A percentile compares a stretch with the other conserved stretches of the same genome.
phyloP scores from a whole-genome alignment of 1,140 invertebrate genomes.

The Anastrepha obliqua region DNA sequence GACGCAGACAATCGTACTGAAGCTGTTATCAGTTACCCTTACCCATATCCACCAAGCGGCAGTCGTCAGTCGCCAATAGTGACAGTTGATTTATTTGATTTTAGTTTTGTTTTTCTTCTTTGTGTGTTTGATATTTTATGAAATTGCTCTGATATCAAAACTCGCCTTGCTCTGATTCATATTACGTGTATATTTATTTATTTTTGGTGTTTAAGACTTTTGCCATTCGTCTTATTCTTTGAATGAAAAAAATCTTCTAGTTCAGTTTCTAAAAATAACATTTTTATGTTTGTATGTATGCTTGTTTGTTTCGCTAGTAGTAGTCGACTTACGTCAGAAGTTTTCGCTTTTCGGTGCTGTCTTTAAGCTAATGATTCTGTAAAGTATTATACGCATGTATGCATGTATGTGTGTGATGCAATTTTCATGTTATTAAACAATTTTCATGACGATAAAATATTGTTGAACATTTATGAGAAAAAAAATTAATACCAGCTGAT shows the following conservation, averaged over 20 bases:
- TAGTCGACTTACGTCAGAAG: too few species aligned
- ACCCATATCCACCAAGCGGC: too few species aligned
- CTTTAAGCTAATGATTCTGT: too few species aligned
- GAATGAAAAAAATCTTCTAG: neutral
- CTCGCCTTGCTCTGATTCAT: neutral
- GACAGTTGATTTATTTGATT: neutral
- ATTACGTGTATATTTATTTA: slow-evolving; percentile 7
- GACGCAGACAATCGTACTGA: neutral
- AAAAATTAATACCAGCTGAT: too few species aligned
- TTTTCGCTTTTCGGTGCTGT: too few species aligned
- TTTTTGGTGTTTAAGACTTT: neutral
- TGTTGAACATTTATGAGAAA: too few species aligned
- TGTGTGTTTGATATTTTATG: neutral
- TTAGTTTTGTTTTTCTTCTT: slow-evolving; percentile 6
- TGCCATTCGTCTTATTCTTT: neutral
- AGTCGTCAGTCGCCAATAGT: neutral
- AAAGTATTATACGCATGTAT: too few species aligned
- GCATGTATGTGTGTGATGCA: too few species aligned
- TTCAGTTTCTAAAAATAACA: neutral
- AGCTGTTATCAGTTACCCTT: neutral
- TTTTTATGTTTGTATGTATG: too few species aligned
- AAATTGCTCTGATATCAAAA: neutral
- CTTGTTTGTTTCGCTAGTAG: too few species aligned
- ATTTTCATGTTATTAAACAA: too few species aligned
- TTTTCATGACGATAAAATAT: too few species aligned